Percentiles rank a stretch among this genome's conserved stretches.
Conservation (phyloP, 2,888 invertebrate species). For the Nomada hirtipes region DNA sequence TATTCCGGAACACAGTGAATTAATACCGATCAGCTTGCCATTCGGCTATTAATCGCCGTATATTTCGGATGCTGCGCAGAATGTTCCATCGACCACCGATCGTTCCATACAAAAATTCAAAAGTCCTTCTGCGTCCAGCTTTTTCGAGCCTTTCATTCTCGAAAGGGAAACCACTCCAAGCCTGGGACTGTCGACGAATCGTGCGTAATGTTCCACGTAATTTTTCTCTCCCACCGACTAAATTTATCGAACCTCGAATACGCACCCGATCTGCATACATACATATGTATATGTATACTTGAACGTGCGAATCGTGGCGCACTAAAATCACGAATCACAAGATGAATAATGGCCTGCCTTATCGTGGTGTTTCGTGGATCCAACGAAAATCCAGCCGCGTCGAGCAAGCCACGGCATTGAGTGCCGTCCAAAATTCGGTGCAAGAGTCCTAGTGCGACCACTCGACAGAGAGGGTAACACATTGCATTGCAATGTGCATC, state of each 20-base stretch:
- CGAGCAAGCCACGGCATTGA: conserved; percentile 54
- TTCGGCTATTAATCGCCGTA: conserved; percentile 61
- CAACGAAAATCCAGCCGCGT: conserved; percentile 43
- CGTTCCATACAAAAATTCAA: conserved; percentile 18
- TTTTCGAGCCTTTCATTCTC: not conserved
- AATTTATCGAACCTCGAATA: not conserved
- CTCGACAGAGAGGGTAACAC: conserved; percentile 73
- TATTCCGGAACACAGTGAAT: conserved; percentile 68
- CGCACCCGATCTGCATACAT: not conserved
- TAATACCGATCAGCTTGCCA: conserved; percentile 66
- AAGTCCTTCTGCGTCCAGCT: not conserved
- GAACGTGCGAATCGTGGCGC: not conserved
- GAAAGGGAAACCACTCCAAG: not conserved
- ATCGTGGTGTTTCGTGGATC: conserved; percentile 46
- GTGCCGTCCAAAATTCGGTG: conserved; percentile 70
- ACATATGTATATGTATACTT: no score
- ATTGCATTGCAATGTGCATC: conserved; percentile 67
- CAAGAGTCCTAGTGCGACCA: conserved; percentile 72
- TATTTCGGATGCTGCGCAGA: not conserved
- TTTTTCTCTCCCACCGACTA: no score
- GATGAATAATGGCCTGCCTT: conserved; percentile 57
- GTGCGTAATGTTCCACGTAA: not conserved
- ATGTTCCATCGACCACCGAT: conserved; percentile 33
- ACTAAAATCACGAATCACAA: conserved; percentile 8
- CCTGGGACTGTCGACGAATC: no score